Percentiles rank a stretch among this genome's conserved stretches.
phyloP scores from a whole-genome alignment of 2,797 vertebrate genomes.

The Poecile montanus region DNA sequence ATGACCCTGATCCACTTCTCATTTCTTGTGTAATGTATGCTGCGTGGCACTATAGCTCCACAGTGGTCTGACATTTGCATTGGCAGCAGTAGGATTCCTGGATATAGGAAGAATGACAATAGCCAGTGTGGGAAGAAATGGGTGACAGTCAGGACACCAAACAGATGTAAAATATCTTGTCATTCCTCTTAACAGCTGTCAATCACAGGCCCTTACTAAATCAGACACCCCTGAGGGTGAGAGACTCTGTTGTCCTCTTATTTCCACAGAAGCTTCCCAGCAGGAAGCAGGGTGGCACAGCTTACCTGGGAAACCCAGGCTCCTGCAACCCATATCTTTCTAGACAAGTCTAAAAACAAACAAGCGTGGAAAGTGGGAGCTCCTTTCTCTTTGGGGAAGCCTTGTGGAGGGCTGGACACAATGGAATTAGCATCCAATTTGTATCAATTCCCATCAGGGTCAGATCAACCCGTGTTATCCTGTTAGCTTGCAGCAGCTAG shows the following conservation, averaged over 20 bases:
- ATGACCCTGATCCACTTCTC: conserved; percentile 51
- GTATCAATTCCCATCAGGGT: conserved; percentile 79
- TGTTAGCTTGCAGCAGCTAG: conserved; percentile 69
- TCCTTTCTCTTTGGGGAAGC: not conserved
- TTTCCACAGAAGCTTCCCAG: conserved; percentile 69
- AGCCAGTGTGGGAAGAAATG: conserved; percentile 69
- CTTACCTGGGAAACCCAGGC: conserved; percentile 70
- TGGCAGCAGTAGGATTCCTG: conserved; percentile 66
- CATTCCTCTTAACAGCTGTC: conserved; percentile 87
- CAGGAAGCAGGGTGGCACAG: conserved; percentile 53
- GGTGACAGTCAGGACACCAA: conserved; percentile 76
- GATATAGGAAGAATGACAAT: conserved; percentile 74
- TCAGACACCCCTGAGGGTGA: conserved; percentile 73
- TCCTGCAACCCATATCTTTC: conserved; percentile 10
- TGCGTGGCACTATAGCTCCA: conserved; percentile 52
- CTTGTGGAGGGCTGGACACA: conserved; percentile 63
- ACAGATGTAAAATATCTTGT: conserved; percentile 90
- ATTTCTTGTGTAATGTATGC: conserved; percentile 60
- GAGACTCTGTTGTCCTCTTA: conserved; percentile 68
- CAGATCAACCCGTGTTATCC: conserved; percentile 55
- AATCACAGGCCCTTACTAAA: conserved; percentile 82
- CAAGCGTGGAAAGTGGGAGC: not conserved
- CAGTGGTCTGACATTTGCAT: conserved; percentile 72
- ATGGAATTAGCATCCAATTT: conserved; percentile 88
- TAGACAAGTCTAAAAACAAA: conserved; percentile 52